Percentiles rank a stretch among this genome's conserved stretches.
phyloP scores from a whole-genome alignment of 2,888 invertebrate species.

The Diabrotica balteata region DNA sequence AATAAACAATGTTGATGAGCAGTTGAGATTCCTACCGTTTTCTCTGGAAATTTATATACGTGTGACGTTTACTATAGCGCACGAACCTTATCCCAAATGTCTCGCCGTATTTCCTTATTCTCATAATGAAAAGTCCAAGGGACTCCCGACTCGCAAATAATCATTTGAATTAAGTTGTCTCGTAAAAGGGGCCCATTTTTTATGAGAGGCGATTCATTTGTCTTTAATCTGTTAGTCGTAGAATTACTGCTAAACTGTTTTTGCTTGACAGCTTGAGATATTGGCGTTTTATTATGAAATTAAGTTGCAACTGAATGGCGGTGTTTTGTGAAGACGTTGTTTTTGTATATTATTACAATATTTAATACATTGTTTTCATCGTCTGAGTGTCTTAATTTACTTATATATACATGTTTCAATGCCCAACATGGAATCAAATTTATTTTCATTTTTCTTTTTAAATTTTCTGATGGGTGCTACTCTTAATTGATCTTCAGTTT shows the following conservation, averaged over 20 bases:
- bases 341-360: too few species aligned
- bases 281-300: constrained; percentile 30
- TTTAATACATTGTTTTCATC: too few species aligned
- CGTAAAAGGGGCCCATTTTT: constrained; percentile 34
- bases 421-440: too few species aligned
- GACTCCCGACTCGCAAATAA: constrained; percentile 34
- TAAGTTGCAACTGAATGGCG: not conserved
- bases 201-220: constrained; percentile 32
- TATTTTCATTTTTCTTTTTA: too few species aligned
- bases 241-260: constrained; percentile 31
- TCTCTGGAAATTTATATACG: constrained; percentile 26
- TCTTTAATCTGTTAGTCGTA: constrained; percentile 32
- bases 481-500: too few species aligned
- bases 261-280: constrained; percentile 31
- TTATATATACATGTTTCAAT: too few species aligned
- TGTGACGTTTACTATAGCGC: constrained; percentile 21
- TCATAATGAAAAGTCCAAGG: constrained; percentile 36
- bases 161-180: constrained; percentile 39
- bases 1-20: not conserved
- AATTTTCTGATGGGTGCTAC: too few species aligned
- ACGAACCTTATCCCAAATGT: constrained; percentile 14
- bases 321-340: too few species aligned
- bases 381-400: too few species aligned
- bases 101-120: constrained; percentile 32
- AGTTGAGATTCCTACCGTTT: constrained; percentile 14